A percentile compares a stretch with the other conserved stretches of the same genome.
These are phyloP conservation scores for Phenganax stokvisi DNA, from an alignment of 92 coral and sea anemone species.

Conservation along the genomic window DNA sequence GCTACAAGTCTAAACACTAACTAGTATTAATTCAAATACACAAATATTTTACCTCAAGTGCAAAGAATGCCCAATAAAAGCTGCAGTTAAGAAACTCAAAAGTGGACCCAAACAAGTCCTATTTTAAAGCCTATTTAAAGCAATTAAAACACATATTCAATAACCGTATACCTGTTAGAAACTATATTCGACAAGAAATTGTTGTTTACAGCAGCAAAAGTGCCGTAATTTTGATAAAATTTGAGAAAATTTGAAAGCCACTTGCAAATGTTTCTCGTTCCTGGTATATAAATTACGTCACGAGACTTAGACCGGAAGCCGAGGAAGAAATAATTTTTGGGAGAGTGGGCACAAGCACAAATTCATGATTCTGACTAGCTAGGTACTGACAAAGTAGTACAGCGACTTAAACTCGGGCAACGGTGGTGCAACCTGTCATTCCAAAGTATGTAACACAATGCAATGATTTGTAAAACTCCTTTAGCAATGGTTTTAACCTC, in stretches of 20 bases:
- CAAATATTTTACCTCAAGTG: no score
- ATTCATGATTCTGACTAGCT: no score
- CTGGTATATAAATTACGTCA: not conserved
- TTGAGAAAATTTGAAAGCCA: not conserved
- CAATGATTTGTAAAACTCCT: no score
- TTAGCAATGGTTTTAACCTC: no score
- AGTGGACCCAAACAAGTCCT: not conserved
- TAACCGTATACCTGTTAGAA: not conserved
- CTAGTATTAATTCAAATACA: no score
- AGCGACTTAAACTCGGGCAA: no score
- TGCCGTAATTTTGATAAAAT: slow-evolving; percentile 1
- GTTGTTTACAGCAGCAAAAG: not conserved
- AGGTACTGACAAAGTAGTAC: no score
- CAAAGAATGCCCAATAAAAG: not conserved
- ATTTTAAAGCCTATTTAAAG: not conserved
- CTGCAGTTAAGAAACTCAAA: not conserved
- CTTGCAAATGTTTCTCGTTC: not conserved
- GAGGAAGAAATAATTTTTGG: not conserved
- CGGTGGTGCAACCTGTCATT: no score
- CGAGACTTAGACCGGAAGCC: not conserved
- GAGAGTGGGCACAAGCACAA: not conserved
- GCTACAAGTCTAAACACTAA: no score
- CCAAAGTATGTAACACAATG: no score
- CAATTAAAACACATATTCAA: not conserved
- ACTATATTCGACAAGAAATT: not conserved